Evolutionary conservation across 2,888 invertebrate genomes (phyloP).

Genomic region (Aphodius sticticus): DNA sequence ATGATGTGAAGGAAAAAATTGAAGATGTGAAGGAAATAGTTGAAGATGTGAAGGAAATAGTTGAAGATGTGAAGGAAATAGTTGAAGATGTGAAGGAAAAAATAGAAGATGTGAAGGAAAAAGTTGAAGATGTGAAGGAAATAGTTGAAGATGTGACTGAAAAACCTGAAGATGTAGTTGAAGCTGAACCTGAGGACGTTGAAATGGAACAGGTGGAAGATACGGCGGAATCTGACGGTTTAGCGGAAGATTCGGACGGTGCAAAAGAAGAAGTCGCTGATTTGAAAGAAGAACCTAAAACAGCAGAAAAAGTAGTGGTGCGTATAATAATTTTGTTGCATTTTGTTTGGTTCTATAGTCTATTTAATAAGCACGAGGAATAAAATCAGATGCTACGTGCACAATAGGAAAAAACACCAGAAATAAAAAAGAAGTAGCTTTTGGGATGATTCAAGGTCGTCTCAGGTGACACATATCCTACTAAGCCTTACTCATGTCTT

Average conservation of each 20-base stretch:
- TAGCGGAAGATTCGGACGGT: slow-evolving; percentile 24
- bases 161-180: slow-evolving; percentile 45
- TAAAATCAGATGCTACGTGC: no score
- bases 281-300: slow-evolving; percentile 11
- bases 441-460: no score
- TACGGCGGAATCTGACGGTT: background rate
- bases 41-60: slow-evolving; percentile 45
- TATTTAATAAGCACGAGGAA: no score
- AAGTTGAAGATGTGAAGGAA: background rate
- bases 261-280: slow-evolving; percentile 15
- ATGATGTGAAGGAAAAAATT: background rate
- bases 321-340: background rate
- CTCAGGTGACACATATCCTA: no score
- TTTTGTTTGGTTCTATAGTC: no score
- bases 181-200: slow-evolving; percentile 54
- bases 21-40: slow-evolving; percentile 10
- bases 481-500: background rate
- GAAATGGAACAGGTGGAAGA: slow-evolving; percentile 40
- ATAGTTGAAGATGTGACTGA: slow-evolving; percentile 42
- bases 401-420: no score
- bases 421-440: no score
- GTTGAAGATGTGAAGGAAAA: no score
- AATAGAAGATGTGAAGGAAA: background rate
- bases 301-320: slow-evolving; percentile 24
- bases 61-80: slow-evolving; percentile 36